Percentiles rank a stretch among this genome's conserved stretches.
These are phyloP conservation scores for Haemorhous mexicanus DNA, from an alignment of 2,113 vertebrate genomes.

Conservation along the genomic window DNA sequence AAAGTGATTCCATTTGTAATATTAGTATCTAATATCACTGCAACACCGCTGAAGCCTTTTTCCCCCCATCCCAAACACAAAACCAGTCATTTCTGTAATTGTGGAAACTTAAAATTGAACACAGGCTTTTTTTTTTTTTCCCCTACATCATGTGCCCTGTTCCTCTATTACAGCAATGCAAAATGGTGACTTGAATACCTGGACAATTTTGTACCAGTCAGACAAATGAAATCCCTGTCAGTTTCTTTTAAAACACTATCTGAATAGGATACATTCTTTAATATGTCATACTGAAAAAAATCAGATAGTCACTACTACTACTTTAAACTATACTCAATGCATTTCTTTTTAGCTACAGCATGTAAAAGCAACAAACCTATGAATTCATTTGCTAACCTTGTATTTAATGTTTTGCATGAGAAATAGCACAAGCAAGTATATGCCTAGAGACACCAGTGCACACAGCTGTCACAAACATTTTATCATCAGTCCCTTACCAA, in stretches of 20 bases:
- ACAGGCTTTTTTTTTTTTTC: background rate
- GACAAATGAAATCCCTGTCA: background rate
- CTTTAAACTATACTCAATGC: background rate
- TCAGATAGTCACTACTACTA: background rate
- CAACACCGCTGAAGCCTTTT: background rate
- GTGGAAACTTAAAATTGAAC: background rate
- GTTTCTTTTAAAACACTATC: background rate
- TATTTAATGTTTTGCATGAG: background rate
- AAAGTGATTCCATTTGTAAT: background rate
- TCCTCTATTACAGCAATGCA: background rate
- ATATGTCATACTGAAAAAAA: conserved; percentile 4
- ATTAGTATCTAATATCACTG: background rate
- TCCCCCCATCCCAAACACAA: background rate
- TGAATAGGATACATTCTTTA: background rate
- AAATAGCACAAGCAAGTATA: background rate
- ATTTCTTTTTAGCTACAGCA: background rate
- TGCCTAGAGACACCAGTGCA: fast-evolving
- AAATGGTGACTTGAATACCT: background rate
- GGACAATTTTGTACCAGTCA: background rate
- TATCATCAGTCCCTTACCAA: background rate
- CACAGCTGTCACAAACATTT: background rate
- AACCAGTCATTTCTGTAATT: background rate
- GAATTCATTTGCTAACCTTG: background rate
- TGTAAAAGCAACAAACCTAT: conserved; percentile 13
- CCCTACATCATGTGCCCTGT: background rate